Conservation (phyloP, 2,113 vertebrate species). For the Brachypodius melanocephalos region DNA sequence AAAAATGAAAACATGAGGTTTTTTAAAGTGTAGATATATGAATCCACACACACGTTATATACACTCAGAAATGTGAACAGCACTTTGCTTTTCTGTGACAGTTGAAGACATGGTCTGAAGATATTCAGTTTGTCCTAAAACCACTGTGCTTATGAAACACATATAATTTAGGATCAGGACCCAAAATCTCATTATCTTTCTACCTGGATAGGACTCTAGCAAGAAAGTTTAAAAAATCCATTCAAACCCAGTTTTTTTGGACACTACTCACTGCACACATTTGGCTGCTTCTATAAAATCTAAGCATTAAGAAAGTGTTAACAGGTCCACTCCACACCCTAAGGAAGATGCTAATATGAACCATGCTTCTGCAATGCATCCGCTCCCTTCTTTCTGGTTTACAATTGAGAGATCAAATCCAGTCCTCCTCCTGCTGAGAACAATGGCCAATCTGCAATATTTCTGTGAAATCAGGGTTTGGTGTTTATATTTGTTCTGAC, state of each 20-base stretch:
- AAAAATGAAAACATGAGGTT: neutral
- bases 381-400: slow-evolving; percentile 42
- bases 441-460: slow-evolving; percentile 23
- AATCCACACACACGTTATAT: fast-evolving
- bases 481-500: neutral
- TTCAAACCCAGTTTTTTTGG: neutral
- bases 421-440: slow-evolving; percentile 42
- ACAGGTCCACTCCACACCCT: slow-evolving; percentile 38
- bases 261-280: neutral
- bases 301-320: slow-evolving; percentile 43
- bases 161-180: neutral
- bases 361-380: slow-evolving; percentile 11
- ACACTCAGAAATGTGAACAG: neutral
- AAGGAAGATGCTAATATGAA: slow-evolving; percentile 45
- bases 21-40: neutral
- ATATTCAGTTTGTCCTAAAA: neutral
- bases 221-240: neutral
- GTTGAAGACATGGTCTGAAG: neutral
- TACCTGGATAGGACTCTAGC: neutral
- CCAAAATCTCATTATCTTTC: neutral
- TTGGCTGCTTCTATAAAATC: neutral
- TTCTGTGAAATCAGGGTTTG: slow-evolving; percentile 6
- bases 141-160: neutral
- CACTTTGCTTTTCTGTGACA: neutral
- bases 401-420: slow-evolving; percentile 24